These are phyloP conservation scores for Capra hircus DNA, from an alignment of 2,113 vertebrate species.

Conservation along the genomic window DNA sequence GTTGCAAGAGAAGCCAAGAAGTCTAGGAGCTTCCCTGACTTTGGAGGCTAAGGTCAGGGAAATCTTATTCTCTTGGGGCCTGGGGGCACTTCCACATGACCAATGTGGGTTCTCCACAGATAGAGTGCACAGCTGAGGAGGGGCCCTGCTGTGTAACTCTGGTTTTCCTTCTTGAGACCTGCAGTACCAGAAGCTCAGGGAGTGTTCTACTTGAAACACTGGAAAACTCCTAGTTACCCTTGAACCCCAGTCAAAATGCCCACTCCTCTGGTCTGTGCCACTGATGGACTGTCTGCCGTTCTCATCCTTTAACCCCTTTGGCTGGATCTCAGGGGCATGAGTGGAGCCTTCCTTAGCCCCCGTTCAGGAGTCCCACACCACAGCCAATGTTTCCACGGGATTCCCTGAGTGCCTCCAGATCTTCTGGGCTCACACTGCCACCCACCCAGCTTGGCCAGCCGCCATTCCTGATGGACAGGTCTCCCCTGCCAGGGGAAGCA, in stretches of 20 bases:
- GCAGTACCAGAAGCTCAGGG: background rate
- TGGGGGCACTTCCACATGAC: accelerated
- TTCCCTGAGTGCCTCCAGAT: background rate
- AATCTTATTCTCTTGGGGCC: background rate
- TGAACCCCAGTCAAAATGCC: background rate
- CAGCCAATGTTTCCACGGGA: background rate
- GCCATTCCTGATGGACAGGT: background rate
- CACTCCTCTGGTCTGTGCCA: background rate
- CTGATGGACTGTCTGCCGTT: accelerated
- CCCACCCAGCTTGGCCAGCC: background rate
- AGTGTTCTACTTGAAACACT: background rate
- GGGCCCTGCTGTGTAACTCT: too few relatives aligned
- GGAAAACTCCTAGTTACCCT: background rate
- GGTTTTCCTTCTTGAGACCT: background rate
- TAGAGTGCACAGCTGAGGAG: background rate
- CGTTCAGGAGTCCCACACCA: accelerated
- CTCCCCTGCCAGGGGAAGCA: accelerated
- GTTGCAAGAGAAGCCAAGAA: background rate
- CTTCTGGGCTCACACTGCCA: accelerated
- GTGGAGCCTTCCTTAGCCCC: accelerated
- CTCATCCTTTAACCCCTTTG: background rate
- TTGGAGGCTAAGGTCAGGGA: background rate
- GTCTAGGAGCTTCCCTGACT: background rate
- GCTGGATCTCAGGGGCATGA: background rate
- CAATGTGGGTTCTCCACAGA: background rate